These are phyloP conservation scores for Otocyon megalotis DNA, from an alignment of 2,113 vertebrate genomes.

Conservation along the genomic window DNA sequence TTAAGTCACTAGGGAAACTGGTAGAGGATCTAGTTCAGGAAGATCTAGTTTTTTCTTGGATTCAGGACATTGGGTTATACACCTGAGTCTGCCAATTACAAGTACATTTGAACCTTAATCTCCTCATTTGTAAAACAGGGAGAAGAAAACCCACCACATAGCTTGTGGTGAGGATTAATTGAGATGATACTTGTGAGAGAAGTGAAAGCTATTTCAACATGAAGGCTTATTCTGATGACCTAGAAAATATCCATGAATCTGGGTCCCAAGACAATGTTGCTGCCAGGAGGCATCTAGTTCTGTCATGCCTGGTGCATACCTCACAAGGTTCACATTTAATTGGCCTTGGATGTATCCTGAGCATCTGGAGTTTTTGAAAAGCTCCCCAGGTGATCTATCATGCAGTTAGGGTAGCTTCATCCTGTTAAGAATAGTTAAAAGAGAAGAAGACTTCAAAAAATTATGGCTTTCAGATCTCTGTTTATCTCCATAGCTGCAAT, in stretches of 20 bases:
- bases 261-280: not conserved
- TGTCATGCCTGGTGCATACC: not conserved
- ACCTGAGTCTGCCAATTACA: not conserved
- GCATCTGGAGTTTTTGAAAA: constrained; percentile 23
- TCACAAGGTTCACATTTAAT: not conserved
- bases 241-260: constrained; percentile 9
- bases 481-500: constrained; percentile 72
- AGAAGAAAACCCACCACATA: not conserved
- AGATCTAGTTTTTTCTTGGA: not conserved
- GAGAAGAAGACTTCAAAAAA: constrained; percentile 68
- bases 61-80: not conserved
- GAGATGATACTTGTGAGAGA: not conserved
- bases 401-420: not conserved
- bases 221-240: constrained; percentile 28
- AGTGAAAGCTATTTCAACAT: not conserved
- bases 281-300: not conserved
- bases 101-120: not conserved
- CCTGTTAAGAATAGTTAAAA: constrained; percentile 57
- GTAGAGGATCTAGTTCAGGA: not conserved
- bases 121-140: not conserved
- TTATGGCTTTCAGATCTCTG: constrained; percentile 62
- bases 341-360: constrained; percentile 35
- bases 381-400: constrained; percentile 44
- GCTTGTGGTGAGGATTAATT: not conserved
- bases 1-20: not conserved